Percentiles rank a stretch among this genome's conserved stretches.
These are phyloP conservation scores for Cheilosia pagana DNA, from an alignment of 2,888 invertebrate species.

Conservation along the genomic window DNA sequence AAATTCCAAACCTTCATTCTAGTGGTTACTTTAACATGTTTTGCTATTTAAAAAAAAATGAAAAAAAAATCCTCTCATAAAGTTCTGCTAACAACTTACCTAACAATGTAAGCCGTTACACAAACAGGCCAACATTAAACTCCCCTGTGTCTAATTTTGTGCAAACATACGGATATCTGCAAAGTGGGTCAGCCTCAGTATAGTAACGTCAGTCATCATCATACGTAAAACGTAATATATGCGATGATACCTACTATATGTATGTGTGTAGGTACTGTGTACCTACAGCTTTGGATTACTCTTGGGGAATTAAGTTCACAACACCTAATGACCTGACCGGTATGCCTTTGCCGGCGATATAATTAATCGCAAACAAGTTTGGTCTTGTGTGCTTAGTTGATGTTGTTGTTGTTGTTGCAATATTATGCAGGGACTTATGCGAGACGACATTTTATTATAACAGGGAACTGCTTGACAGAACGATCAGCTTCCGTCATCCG, in stretches of 20 bases:
- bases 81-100: slow-evolving; percentile 63
- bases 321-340: slow-evolving; percentile 61
- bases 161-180: slow-evolving; percentile 14
- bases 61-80: slow-evolving; percentile 28
- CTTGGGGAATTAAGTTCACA: slow-evolving; percentile 64
- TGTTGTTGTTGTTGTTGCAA: slow-evolving; percentile 44
- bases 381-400: slow-evolving; percentile 37
- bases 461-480: slow-evolving; percentile 41
- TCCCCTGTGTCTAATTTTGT: slow-evolving; percentile 58
- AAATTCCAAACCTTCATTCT: slow-evolving; percentile 1
- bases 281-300: slow-evolving; percentile 26
- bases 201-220: slow-evolving; percentile 10
- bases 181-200: slow-evolving; percentile 66
- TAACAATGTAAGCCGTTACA: slow-evolving; percentile 66
- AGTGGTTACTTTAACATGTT: slow-evolving; percentile 15
- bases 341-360: slow-evolving; percentile 51
- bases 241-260: neutral
- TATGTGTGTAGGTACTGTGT: neutral
- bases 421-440: slow-evolving; percentile 53
- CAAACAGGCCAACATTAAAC: slow-evolving; percentile 55
- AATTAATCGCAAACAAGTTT: slow-evolving; percentile 72
- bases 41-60: neutral
- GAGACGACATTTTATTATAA: slow-evolving; percentile 13
- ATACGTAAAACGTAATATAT: neutral
- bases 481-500: slow-evolving; percentile 29